These are phyloP conservation scores for Brachionus sp. DNA, from an alignment of 1,140 invertebrate species.

Conservation along the genomic window DNA sequence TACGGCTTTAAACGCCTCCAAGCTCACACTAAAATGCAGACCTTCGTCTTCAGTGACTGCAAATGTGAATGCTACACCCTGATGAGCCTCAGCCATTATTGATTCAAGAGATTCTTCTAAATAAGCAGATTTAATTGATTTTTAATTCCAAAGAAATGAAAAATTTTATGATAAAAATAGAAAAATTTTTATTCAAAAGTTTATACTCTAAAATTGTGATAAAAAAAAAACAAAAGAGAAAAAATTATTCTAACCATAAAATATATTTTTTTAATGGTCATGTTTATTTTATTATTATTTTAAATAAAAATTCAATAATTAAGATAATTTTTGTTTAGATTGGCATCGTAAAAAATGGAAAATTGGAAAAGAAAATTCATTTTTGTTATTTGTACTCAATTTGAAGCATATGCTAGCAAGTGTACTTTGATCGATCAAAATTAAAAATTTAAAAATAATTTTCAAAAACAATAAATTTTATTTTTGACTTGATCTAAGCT, in stretches of 20 bases:
- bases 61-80: conserved; percentile 95
- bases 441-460: background rate
- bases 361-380: background rate
- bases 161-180: background rate
- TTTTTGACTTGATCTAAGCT: background rate
- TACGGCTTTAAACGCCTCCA: conserved; percentile 21
- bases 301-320: background rate
- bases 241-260: background rate
- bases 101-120: background rate
- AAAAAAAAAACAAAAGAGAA: background rate
- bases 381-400: background rate
- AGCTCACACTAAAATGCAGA: conserved; percentile 54
- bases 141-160: background rate
- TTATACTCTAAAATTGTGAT: background rate
- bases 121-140: background rate
- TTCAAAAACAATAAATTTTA: background rate
- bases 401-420: background rate
- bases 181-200: too few relatives aligned
- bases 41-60: conserved; percentile 80
- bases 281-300: too few relatives aligned
- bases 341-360: background rate
- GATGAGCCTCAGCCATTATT: conserved; percentile 93
- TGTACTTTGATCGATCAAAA: conserved; percentile 2
- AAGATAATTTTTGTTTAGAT: background rate
- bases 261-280: background rate